Conservation (phyloP, 2,113 vertebrate genomes). For the Calyptommatus sinebrachiatus region DNA sequence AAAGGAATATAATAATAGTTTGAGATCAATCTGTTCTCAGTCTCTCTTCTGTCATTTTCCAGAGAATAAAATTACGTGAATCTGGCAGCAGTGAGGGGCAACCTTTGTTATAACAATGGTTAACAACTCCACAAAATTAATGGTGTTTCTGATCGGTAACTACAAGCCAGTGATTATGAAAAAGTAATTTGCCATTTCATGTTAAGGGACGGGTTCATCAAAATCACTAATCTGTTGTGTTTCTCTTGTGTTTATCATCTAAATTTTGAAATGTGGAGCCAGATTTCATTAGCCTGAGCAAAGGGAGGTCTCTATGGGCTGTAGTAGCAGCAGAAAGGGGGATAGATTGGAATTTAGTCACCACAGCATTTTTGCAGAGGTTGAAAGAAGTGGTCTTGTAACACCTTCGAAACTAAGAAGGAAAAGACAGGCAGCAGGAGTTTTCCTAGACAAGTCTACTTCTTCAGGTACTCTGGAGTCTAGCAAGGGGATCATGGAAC, state of each 20-base stretch:
- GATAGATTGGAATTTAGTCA: fast-evolving
- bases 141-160: constrained; percentile 32
- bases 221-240: background rate
- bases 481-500: too few species aligned
- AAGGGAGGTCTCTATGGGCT: background rate
- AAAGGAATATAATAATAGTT: too few species aligned
- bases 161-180: constrained; percentile 36
- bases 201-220: constrained; percentile 18
- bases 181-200: background rate
- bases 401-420: too few species aligned
- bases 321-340: fast-evolving
- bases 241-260: background rate
- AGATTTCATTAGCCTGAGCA: background rate
- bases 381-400: too few species aligned
- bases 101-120: constrained; percentile 39
- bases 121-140: constrained; percentile 40
- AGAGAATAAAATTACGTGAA: constrained; percentile 31
- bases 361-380: too few species aligned
- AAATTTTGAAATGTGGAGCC: background rate
- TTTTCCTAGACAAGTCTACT: too few species aligned
- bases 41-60: constrained; percentile 39
- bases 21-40: background rate
- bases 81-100: constrained; percentile 49
- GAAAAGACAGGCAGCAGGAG: too few species aligned
- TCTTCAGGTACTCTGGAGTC: too few species aligned